Evolutionary conservation across 2,797 vertebrate species (phyloP), one percentile per base, ranked within the genome.

Genomic region (Hoplostethus mediterraneus): DNA sequence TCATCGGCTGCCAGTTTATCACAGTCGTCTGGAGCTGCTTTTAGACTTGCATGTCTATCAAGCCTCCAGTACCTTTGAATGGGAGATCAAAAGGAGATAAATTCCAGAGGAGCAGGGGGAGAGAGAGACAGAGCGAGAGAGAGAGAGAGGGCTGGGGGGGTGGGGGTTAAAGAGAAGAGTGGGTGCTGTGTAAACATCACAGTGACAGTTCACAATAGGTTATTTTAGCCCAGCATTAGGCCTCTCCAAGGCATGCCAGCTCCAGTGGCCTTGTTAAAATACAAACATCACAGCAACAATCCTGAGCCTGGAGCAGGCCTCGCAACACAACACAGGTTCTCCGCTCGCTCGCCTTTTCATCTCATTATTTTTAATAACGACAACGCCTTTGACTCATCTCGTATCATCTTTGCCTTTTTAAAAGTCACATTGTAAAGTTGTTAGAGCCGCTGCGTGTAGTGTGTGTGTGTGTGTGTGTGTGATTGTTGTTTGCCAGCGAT

Each of bases 51-150:
- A 90, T 92, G 94, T 97, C 95, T 95, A 95, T 96, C 96, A 96
- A 93, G 94, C 93, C 52, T 74, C 94, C 93, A 89, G 92, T 95
- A 95, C 94, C 94, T 97, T 96, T 96, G 95, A 96, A 95, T 95
- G 94, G 92, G 89, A 96, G 95, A 98, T 98, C 95, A 98, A 96
- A 97, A 95, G 95, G 93, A 94, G 95, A 96, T 94, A 93, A 94
- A 96, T 96, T 96, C 95, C 95, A 95, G 89, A 94, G 91, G 60
- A 60, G 67, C 56, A 72, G 71, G 4, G 33, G 6, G 33, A 33
- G 33, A 33, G 33, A 33, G 53, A n/a, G 56, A 47, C 25, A 30
- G 57, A 42, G 92, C 90, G 91, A 88, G 94, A 92, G 44, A 60
- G 57, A 11, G 13, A 40, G 30, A 42, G 67, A 92, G 42, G 49